These are phyloP conservation scores for Callipepla squamata DNA, from an alignment of 2,113 vertebrate genomes.

Conservation along the genomic window DNA sequence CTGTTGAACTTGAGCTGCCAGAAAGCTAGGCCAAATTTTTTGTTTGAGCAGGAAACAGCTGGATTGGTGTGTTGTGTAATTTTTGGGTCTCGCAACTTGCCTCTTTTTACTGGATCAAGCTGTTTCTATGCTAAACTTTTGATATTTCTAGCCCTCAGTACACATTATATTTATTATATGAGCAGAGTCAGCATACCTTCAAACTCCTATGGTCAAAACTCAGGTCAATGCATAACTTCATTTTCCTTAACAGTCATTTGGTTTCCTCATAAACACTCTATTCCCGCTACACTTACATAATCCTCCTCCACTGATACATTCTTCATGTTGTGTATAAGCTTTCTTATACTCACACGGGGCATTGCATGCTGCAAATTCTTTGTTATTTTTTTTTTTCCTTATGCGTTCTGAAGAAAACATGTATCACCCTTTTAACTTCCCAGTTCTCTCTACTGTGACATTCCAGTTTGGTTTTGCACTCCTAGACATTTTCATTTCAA, in stretches of 20 bases:
- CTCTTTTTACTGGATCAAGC: conserved; percentile 17
- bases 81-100: background rate
- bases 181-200: background rate
- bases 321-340: background rate
- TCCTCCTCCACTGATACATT: background rate
- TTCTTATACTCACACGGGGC: background rate
- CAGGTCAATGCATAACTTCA: background rate
- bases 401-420: background rate
- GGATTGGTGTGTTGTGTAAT: conserved; percentile 50
- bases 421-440: background rate
- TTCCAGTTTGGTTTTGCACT: background rate
- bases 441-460: background rate
- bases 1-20: conserved; percentile 60
- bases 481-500: conserved; percentile 9
- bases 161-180: background rate
- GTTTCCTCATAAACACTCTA: background rate
- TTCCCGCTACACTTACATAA: background rate
- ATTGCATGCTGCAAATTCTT: background rate
- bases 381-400: background rate
- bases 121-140: background rate
- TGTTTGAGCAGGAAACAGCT: conserved; percentile 67
- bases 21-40: conserved; percentile 59
- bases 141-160: background rate
- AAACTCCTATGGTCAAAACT: background rate
- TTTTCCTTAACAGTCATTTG: background rate